Percentiles rank a stretch among this genome's conserved stretches.
Evolutionary conservation across 2,797 vertebrate species (phyloP).

Genomic region (Sebastiscus tertius): DNA sequence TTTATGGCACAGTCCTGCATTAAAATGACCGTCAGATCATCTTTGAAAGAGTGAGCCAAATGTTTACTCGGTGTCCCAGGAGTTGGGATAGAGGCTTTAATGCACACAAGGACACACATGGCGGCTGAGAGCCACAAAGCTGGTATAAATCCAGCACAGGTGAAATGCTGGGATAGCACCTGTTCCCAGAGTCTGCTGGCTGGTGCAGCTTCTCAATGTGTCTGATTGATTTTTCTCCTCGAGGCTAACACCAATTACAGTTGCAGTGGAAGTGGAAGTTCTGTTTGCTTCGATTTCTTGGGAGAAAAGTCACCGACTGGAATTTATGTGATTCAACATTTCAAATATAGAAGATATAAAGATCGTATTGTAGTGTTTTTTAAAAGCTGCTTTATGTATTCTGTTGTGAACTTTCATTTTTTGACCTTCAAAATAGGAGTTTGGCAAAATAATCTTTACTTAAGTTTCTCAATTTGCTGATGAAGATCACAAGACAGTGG

Average conservation of each 20-base stretch:
- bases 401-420: neutral
- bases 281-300: neutral
- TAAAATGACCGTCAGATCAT: neutral
- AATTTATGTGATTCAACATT: neutral
- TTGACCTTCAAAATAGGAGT: neutral
- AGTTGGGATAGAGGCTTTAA: conserved; percentile 13
- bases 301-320: neutral
- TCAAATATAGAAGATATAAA: neutral
- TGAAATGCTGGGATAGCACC: conserved; percentile 15
- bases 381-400: neutral
- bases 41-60: neutral
- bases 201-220: conserved; percentile 1
- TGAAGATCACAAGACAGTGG: neutral
- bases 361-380: neutral
- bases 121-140: conserved; percentile 5
- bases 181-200: neutral
- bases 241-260: neutral
- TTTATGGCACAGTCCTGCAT: neutral
- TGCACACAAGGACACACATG: conserved; percentile 10
- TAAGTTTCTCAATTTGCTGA: neutral
- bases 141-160: conserved; percentile 12
- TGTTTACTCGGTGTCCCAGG: conserved; percentile 18
- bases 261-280: neutral
- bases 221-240: conserved; percentile 18
- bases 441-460: neutral